These are phyloP conservation scores for Caenorhabditis virilis DNA, from an alignment of 2,888 invertebrate species.

Conservation along the genomic window DNA sequence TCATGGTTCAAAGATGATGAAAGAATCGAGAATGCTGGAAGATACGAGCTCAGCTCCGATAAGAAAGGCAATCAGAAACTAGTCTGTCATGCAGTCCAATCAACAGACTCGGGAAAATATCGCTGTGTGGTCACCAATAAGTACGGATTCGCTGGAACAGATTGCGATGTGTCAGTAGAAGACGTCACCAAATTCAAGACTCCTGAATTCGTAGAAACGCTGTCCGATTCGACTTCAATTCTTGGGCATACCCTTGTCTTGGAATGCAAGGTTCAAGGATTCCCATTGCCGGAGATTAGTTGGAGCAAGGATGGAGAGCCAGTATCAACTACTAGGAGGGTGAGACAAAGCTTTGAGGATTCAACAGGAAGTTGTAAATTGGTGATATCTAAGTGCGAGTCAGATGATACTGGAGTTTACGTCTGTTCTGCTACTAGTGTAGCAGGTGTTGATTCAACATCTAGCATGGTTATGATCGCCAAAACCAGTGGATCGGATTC, in stretches of 20 bases:
- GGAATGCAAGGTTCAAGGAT: slow-evolving; percentile 69
- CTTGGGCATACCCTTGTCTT: slow-evolving; percentile 57
- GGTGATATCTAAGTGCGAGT: slow-evolving; percentile 39
- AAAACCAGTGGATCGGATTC: slow-evolving; percentile 53
- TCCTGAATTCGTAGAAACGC: slow-evolving; percentile 40
- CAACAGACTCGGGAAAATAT: slow-evolving; percentile 68
- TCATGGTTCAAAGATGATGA: slow-evolving; percentile 46
- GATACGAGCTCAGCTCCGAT: slow-evolving; percentile 41
- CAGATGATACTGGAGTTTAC: slow-evolving; percentile 63
- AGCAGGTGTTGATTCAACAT: slow-evolving; percentile 52
- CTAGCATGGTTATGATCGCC: slow-evolving; percentile 58
- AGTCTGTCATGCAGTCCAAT: slow-evolving; percentile 41
- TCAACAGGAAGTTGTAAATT: slow-evolving; percentile 54
- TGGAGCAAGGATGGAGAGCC: slow-evolving; percentile 66
- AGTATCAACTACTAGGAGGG: slow-evolving; percentile 48
- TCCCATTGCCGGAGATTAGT: slow-evolving; percentile 68
- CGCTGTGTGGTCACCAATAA: slow-evolving; percentile 69
- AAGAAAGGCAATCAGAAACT: slow-evolving; percentile 37
- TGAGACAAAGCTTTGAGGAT: slow-evolving; percentile 48
- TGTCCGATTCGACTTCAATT: slow-evolving; percentile 42
- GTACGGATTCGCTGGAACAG: slow-evolving; percentile 47
- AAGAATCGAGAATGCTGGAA: slow-evolving; percentile 41
- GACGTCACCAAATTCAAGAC: slow-evolving; percentile 44
- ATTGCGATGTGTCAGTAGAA: slow-evolving; percentile 45
- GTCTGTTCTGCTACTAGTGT: slow-evolving; percentile 47